Evolutionary conservation across 2,113 vertebrate species (phyloP).

Genomic region (Illadopsis cleaveri): DNA sequence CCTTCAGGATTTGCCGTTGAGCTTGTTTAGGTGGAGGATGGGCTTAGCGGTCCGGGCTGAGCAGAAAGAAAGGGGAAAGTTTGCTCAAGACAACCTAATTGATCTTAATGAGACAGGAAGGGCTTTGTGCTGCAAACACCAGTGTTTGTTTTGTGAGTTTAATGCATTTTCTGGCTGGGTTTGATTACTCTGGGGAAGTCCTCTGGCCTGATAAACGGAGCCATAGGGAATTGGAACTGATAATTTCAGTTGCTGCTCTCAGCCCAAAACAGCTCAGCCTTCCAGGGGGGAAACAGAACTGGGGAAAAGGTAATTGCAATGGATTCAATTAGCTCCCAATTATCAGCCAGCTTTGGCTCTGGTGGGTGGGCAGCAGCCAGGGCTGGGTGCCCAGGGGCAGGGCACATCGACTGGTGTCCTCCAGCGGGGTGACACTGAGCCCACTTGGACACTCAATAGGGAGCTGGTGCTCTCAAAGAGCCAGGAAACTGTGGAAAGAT

Average conservation of each 20-base stretch:
- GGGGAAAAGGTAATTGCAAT: neutral
- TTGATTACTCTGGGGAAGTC: conserved; percentile 64
- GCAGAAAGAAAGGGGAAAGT: conserved; percentile 22
- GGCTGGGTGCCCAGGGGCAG: neutral
- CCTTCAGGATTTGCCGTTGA: neutral
- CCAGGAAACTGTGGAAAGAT: neutral
- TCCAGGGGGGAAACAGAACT: neutral
- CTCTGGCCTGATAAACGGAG: conserved; percentile 51
- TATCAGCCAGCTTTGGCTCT: neutral
- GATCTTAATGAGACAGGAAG: conserved; percentile 60
- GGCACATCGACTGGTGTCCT: rapidly evolving
- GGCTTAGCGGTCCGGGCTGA: neutral
- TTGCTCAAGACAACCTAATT: conserved; percentile 57
- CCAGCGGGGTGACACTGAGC: rapidly evolving
- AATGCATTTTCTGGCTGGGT: conserved; percentile 34
- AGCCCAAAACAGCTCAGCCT: neutral
- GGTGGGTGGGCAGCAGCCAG: neutral
- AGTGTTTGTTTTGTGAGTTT: conserved; percentile 53
- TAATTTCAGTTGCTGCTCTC: conserved; percentile 40
- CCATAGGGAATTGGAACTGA: conserved; percentile 35
- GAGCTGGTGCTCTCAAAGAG: neutral
- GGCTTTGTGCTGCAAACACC: conserved; percentile 49
- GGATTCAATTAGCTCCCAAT: neutral
- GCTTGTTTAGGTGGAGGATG: conserved; percentile 16
- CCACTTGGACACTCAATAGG: rapidly evolving